Evolutionary conservation across 35 echinoderm and acorn worm species (phyloP), one percentile per base, ranked within the genome.

Genomic region (Apostichopus californicus): DNA sequence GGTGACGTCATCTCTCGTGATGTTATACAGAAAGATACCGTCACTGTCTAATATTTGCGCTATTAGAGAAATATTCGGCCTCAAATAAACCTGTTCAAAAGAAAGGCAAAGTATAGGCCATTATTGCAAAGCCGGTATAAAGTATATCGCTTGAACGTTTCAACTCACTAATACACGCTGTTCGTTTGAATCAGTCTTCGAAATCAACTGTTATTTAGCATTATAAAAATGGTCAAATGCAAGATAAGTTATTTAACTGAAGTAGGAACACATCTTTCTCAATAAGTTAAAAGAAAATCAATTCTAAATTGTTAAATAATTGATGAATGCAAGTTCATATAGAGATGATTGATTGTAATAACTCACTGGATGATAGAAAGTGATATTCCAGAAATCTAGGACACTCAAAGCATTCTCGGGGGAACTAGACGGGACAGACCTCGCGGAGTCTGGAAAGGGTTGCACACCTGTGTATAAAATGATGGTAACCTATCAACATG

Each of bases 351-450:
- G 34, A 46, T 46, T 24, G 17, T 24, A 46, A 78, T 24, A 78
- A 13, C 86, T 89, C 54, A 89, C 86, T 8, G 86, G 86, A 25
- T 89, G 86, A 15, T 46, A 89, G 64, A 89, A 89, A 12, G 61
- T 89, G 25, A 89, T 89, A 72, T 89, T 89, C 86, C 86, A 89
- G 21, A 89, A 89, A 11, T 89, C 86, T 6, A 89, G 65, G 15
- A 88, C 86, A 88, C 55, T 88, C 23, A 83, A 28, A 21, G 57
- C 14, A 65, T 46, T 89, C 7, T 89, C 61, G 2, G 64, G 86
- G 75, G 86, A 89, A 55, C 86, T 89, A 2, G 86, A 89, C 17
- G 86, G 86, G 9, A 73, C 17, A 12, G 86, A 89, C 2, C 68
- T 89, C 24, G n/a, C 18, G 0, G 86, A 89, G 61, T 89, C 86